A percentile compares a stretch with the other conserved stretches of the same genome.
These are phyloP conservation scores for Stictocephala bisonia DNA, from an alignment of 2,888 invertebrate species.

Conservation along the genomic window DNA sequence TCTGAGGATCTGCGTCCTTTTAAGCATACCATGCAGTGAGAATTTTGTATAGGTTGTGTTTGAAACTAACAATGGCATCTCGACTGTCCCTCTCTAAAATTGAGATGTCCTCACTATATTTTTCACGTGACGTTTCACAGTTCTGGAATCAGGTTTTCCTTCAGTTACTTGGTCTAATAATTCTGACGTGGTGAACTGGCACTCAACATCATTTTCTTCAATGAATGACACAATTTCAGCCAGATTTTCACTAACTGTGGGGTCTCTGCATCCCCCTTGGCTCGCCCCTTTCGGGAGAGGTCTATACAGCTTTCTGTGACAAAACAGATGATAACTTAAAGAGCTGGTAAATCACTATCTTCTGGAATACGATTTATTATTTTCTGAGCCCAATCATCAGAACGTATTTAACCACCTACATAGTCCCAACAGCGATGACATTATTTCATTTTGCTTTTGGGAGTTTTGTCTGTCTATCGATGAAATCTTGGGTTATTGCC, in stretches of 20 bases:
- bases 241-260: slow-evolving; percentile 14
- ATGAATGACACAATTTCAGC: no score
- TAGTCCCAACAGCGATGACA: neutral
- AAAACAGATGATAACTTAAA: neutral
- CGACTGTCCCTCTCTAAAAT: slow-evolving; percentile 30
- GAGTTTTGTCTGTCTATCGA: neutral
- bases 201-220: slow-evolving; percentile 43
- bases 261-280: neutral
- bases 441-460: neutral
- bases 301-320: neutral
- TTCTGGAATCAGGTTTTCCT: slow-evolving; percentile 50
- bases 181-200: slow-evolving; percentile 48
- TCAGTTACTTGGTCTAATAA: slow-evolving; percentile 46
- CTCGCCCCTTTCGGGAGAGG: neutral
- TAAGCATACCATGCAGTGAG: no score
- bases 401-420: neutral
- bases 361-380: neutral
- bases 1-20: no score
- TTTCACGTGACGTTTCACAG: slow-evolving; percentile 49
- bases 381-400: neutral
- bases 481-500: neutral
- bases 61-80: slow-evolving; percentile 44
- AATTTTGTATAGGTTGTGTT: no score
- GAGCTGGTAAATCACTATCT: neutral
- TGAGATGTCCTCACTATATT: slow-evolving; percentile 52